Conservation (phyloP, 1,140 invertebrate genomes). For the Solenopsis invicta region DNA sequence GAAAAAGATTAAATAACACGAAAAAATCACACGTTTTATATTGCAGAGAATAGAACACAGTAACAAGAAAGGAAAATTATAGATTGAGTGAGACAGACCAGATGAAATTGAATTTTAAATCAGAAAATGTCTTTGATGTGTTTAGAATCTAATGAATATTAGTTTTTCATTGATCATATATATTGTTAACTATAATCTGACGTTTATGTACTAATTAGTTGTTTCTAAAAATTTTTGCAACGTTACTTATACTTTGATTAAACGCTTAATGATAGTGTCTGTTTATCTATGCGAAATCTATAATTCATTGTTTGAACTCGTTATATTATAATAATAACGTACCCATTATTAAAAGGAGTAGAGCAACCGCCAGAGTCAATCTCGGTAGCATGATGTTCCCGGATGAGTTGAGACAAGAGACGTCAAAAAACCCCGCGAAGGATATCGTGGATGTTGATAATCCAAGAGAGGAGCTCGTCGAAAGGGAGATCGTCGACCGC, state of each 20-base stretch:
- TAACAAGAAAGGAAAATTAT: not conserved
- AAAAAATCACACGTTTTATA: not conserved
- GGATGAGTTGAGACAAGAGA: slow-evolving; percentile 34
- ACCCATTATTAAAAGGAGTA: slow-evolving; percentile 74
- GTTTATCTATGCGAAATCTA: not conserved
- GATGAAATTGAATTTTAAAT: not conserved
- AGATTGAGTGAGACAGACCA: not conserved
- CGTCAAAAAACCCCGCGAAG: slow-evolving; percentile 21
- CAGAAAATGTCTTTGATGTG: not conserved
- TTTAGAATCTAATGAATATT: not conserved
- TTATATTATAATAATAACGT: slow-evolving; percentile 29
- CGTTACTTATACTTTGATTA: not conserved
- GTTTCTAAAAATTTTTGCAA: not conserved
- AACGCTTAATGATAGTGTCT: not conserved
- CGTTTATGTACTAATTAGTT: not conserved
- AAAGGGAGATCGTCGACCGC: slow-evolving; percentile 61
- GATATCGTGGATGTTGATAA: slow-evolving; percentile 50
- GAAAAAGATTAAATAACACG: not conserved
- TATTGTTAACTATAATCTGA: not conserved
- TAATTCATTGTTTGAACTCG: not conserved
- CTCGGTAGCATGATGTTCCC: slow-evolving; percentile 67
- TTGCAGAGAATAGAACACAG: not conserved
- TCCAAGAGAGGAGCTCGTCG: slow-evolving; percentile 49
- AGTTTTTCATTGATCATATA: not conserved
- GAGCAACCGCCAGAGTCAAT: slow-evolving; percentile 45